Evolutionary conservation across 2,113 vertebrate species (phyloP).

Genomic region (Vanacampus margaritifer): DNA sequence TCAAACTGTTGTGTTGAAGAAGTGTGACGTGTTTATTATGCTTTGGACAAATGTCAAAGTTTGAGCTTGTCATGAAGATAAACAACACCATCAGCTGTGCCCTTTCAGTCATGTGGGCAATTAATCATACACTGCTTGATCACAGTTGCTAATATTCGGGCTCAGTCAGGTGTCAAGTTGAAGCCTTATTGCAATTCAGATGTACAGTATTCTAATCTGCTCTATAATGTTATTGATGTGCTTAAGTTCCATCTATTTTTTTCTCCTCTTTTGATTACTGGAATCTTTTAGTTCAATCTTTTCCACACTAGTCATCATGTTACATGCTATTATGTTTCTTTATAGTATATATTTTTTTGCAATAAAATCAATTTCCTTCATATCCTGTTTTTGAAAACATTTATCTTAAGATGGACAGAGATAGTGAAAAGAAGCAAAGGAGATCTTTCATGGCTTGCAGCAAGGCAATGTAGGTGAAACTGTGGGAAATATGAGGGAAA

Average conservation of each 20-base stretch:
- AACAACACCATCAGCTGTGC: not conserved
- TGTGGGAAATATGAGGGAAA: conserved; percentile 10
- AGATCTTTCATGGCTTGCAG: conserved; percentile 18
- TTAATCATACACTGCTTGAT: not conserved
- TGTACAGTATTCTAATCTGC: not conserved
- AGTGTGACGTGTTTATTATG: not conserved
- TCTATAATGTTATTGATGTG: not conserved
- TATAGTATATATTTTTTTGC: not conserved
- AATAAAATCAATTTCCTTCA: conserved; percentile 22
- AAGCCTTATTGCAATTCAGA: not conserved
- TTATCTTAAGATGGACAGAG: conserved; percentile 21
- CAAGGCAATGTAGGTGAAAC: conserved; percentile 17
- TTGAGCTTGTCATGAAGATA: conserved; percentile 1
- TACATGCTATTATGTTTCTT: not conserved
- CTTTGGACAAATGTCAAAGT: not conserved
- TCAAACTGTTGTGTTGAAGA: not conserved
- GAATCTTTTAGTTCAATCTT: not conserved
- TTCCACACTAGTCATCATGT: not conserved
- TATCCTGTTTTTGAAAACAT: conserved; percentile 28
- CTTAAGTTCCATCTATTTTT: not conserved
- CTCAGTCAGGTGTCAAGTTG: conserved; percentile 1
- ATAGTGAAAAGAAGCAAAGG: not conserved
- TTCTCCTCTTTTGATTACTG: no score
- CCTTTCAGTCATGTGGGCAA: conserved; percentile 1
- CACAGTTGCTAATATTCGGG: conserved; percentile 1